Evolutionary conservation across 2,888 invertebrate species (phyloP).

Genomic region (Euspilapteryx auroguttella): DNA sequence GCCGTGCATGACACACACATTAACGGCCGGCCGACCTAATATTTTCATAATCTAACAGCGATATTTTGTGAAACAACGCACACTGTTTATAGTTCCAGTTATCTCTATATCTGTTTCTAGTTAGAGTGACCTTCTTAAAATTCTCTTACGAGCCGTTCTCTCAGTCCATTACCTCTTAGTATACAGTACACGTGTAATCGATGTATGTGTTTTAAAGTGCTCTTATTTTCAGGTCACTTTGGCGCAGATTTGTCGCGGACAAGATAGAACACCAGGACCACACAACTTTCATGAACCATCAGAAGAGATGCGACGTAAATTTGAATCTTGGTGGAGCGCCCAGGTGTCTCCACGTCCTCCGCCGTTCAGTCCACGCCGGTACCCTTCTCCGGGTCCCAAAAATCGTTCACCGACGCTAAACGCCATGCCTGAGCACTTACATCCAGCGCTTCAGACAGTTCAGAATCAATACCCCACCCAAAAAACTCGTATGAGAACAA

Average conservation of each 20-base stretch:
- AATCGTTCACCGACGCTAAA: conserved; percentile 49
- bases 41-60: conserved; percentile 62
- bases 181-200: too few relatives aligned
- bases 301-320: conserved; percentile 84
- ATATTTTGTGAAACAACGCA: conserved; percentile 59
- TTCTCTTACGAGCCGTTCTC: conserved; percentile 48
- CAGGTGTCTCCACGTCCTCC: conserved; percentile 68
- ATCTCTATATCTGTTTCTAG: conserved; percentile 48
- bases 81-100: conserved; percentile 47
- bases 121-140: conserved; percentile 58
- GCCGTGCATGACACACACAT: conserved; percentile 55
- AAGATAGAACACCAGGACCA: conserved; percentile 66
- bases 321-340: conserved; percentile 88
- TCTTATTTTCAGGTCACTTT: conserved; percentile 74
- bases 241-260: conserved; percentile 81
- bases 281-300: conserved; percentile 70
- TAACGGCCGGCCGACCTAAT: conserved; percentile 55
- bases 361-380: conserved; percentile 50
- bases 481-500: conserved; percentile 93
- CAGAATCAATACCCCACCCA: conserved; percentile 79
- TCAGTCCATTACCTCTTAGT: too few relatives aligned
- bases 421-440: conserved; percentile 59
- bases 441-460: conserved; percentile 76
- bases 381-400: conserved; percentile 51
- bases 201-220: too few relatives aligned